These are phyloP conservation scores for Dascyllus trimaculatus DNA, from an alignment of 2,113 vertebrate genomes.

Conservation along the genomic window DNA sequence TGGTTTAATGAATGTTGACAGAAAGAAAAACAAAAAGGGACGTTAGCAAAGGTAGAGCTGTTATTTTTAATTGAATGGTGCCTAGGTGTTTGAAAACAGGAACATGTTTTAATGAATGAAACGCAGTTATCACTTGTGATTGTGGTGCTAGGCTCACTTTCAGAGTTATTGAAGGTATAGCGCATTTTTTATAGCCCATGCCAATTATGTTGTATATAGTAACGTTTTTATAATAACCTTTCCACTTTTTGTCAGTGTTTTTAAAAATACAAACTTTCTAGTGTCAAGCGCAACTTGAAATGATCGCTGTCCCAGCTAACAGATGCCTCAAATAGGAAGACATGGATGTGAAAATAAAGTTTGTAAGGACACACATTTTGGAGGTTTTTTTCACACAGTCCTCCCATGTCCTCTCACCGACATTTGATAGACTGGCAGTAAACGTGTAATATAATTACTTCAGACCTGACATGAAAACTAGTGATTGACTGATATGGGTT, in stretches of 20 bases:
- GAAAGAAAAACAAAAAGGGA: slow-evolving; percentile 68
- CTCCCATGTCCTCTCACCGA: background rate
- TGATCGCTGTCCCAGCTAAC: slow-evolving; percentile 12
- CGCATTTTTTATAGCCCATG: slow-evolving; percentile 32
- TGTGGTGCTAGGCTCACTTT: slow-evolving; percentile 54
- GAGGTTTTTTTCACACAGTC: background rate
- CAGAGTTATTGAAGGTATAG: slow-evolving; percentile 6
- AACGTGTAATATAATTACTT: background rate
- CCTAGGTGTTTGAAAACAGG: slow-evolving; percentile 30
- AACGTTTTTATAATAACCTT: slow-evolving; percentile 37
- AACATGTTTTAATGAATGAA: slow-evolving; percentile 3
- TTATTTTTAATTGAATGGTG: slow-evolving; percentile 23
- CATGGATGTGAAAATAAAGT: slow-evolving; percentile 27
- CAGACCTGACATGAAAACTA: background rate
- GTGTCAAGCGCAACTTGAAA: slow-evolving; percentile 19
- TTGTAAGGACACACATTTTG: background rate
- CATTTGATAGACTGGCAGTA: background rate
- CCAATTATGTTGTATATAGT: slow-evolving; percentile 51
- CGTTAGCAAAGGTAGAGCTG: slow-evolving; percentile 5
- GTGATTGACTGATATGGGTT: no score
- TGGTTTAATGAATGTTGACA: slow-evolving; percentile 11
- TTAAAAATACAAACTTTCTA: slow-evolving; percentile 40
- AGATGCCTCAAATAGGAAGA: slow-evolving; percentile 24
- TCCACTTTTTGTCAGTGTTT: slow-evolving; percentile 36
- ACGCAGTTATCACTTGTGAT: slow-evolving; percentile 27